These are phyloP conservation scores for Gymnosoma rotundatum DNA, from an alignment of 2,888 invertebrate species.

Conservation along the genomic window DNA sequence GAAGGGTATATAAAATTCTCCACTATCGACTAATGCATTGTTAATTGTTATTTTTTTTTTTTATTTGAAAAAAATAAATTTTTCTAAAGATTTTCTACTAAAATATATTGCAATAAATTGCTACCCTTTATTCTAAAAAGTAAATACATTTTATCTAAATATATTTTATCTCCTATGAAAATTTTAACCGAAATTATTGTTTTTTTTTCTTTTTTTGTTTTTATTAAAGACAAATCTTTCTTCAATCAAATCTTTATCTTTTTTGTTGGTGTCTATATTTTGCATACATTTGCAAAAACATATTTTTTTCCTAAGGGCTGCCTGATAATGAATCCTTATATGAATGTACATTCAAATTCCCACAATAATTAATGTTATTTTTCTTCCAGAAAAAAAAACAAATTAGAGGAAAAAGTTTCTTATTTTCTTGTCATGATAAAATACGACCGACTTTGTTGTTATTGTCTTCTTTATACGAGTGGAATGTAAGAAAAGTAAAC, in stretches of 20 bases:
- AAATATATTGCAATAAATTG: too few species aligned
- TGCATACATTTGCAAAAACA: not conserved
- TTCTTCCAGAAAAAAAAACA: not conserved
- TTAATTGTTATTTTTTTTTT: too few species aligned
- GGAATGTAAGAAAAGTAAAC: slow-evolving; percentile 11
- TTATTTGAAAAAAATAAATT: too few species aligned
- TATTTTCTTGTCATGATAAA: slow-evolving; percentile 27
- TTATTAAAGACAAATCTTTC: too few species aligned
- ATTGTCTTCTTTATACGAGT: not conserved
- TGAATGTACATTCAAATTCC: slow-evolving; percentile 8
- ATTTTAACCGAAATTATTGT: not conserved
- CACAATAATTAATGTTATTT: slow-evolving; percentile 42
- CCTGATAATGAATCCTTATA: not conserved
- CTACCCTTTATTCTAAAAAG: too few species aligned
- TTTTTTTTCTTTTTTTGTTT: not conserved
- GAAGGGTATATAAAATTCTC: too few species aligned
- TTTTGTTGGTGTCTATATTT: not conserved
- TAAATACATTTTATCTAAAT: too few species aligned
- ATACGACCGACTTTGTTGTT: not conserved
- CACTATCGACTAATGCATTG: too few species aligned
- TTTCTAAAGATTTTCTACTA: too few species aligned
- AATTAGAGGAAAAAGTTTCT: slow-evolving; percentile 21
- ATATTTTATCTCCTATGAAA: not conserved
- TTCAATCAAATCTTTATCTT: not conserved
- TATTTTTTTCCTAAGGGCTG: not conserved